These are phyloP conservation scores for Pentalonia nigronervosa DNA, from an alignment of 1,140 invertebrate genomes.

Conservation along the genomic window DNA sequence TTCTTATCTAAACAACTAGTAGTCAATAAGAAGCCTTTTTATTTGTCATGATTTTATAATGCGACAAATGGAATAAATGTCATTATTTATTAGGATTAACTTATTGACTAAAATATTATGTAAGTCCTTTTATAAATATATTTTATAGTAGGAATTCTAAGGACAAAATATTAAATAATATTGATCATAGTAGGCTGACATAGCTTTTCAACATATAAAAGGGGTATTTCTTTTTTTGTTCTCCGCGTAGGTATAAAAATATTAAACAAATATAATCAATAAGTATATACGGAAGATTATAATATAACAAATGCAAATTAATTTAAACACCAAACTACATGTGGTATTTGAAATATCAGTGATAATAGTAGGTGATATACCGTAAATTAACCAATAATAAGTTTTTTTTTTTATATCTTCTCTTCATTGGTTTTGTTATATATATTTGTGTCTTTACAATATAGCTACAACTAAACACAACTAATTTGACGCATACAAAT, in stretches of 20 bases:
- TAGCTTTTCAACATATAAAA: background rate
- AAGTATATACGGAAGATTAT: background rate
- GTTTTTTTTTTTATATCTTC: too few relatives aligned
- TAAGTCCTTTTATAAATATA: background rate
- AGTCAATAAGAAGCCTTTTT: background rate
- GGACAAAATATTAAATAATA: background rate
- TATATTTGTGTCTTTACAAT: background rate
- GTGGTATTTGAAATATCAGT: background rate
- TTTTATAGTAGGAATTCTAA: background rate
- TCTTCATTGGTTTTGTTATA: background rate
- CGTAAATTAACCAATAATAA: too few relatives aligned
- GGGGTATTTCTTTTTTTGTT: background rate
- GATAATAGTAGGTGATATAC: background rate
- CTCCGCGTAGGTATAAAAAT: background rate
- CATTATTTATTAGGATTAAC: background rate
- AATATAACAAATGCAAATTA: background rate
- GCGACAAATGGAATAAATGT: slow-evolving; percentile 28
- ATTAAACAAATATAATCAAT: background rate
- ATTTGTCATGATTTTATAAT: background rate
- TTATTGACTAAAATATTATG: background rate
- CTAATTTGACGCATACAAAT: background rate
- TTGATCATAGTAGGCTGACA: background rate
- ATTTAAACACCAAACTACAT: background rate
- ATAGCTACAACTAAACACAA: background rate
- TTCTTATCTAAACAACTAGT: background rate